phyloP scores from a whole-genome alignment of 2,888 invertebrate genomes.

The Drosophila monieri region DNA sequence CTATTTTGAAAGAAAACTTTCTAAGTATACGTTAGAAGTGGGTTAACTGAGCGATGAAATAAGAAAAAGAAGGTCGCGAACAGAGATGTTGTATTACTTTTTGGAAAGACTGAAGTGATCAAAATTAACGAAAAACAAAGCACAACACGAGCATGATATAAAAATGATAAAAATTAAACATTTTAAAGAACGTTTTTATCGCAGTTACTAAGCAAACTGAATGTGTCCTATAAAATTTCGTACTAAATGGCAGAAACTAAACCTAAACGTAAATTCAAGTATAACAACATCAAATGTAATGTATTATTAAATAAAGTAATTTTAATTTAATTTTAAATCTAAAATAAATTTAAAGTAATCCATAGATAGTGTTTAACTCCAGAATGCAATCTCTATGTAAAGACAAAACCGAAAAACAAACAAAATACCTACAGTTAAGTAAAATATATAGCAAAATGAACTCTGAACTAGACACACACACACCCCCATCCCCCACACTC shows the following conservation, averaged over 20 bases:
- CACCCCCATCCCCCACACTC: constrained; percentile 44
- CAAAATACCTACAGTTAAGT: constrained; percentile 58
- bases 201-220: constrained; percentile 59
- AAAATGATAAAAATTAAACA: constrained; percentile 25
- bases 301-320: constrained; percentile 45
- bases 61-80: constrained; percentile 8
- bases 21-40: constrained; percentile 28
- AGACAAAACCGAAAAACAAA: constrained; percentile 26
- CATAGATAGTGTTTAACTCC: constrained; percentile 66
- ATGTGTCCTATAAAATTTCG: constrained; percentile 69
- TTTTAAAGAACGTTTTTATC: constrained; percentile 45
- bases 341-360: constrained; percentile 35
- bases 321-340: constrained; percentile 27
- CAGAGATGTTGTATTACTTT: constrained; percentile 50
- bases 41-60: constrained; percentile 20
- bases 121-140: constrained; percentile 51
- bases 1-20: constrained; percentile 48
- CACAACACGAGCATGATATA: constrained; percentile 11
- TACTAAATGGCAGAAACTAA: constrained; percentile 62
- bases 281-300: constrained; percentile 52
- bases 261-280: constrained; percentile 34
- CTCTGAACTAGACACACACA: constrained; percentile 35
- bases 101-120: constrained; percentile 79
- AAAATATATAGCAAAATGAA: constrained; percentile 51
- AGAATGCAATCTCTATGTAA: constrained; percentile 68